Base-by-base conservation (phyloP, 1,140 invertebrate genomes). In the Phymorhynchus buccinoides region DNA sequence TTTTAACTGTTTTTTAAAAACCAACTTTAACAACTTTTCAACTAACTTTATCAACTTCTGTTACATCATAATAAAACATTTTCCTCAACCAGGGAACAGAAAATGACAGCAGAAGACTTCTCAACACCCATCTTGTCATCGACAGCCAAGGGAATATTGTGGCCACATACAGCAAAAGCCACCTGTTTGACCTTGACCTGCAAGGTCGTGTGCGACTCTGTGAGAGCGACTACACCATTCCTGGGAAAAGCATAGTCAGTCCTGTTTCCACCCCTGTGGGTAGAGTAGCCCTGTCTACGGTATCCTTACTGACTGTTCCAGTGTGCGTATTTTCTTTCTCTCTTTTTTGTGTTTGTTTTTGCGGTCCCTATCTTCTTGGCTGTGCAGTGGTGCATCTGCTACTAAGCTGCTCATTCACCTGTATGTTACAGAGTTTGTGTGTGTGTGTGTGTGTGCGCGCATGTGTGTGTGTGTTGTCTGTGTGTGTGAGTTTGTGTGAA, bases 171-270 rank as follows among this genome's bases (percentile, higher is more conserved):
- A 94, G 96, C 77, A 99, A 99, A 93, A 91, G 97, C 32, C 98
- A 99, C 94, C 94, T 99, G 1, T 99, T 99, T 93, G 97, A 99
- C 94, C 96, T 98, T 73, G 95, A 96, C 77, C 96, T 98, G 85
- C 96, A 96, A 30, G 96, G 96, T 88, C 93, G 93, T 88, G 56
- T 96, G 87, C 95, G 95, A 39, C 91, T 97, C 12, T 95, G 95
- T 91, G 98, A 99, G 94, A 98, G 97, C 71, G 96, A 96, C 89
- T 96, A 96, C 87, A 96, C 96, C 35, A 90, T 93, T 56, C 94
- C 95, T 39, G 95, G 95, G 32, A 87, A 90, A 18, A 81, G 87
- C 78, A 91, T 99, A 86, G 92, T 95, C 9, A 90, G 95, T n/a
- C 96, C 97, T 22, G 93, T 97, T 30, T 22, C 92, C 0, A 96